Conservation (phyloP, 2,888 invertebrate species). For the Tinea pellionella region DNA sequence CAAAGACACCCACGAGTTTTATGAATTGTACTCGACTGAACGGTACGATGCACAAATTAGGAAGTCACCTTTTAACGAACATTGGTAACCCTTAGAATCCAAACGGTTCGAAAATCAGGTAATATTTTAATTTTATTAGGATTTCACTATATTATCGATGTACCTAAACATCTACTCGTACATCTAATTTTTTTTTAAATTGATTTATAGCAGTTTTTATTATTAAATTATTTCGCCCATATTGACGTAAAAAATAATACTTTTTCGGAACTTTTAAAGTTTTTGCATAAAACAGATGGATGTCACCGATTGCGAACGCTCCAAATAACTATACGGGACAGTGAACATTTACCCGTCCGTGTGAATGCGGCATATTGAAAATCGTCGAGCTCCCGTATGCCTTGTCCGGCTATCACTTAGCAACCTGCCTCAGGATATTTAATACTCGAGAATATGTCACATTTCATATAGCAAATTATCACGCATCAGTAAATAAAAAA, state of each 20-base stretch:
- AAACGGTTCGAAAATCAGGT: background rate
- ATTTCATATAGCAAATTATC: background rate
- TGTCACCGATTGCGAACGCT: constrained; percentile 27
- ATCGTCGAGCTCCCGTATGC: constrained; percentile 38
- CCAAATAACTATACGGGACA: constrained; percentile 24
- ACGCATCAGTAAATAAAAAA: background rate
- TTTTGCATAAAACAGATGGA: background rate
- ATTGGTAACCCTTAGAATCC: background rate
- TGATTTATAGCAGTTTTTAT: no score
- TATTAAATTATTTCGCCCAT: no score
- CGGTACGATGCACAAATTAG: constrained; percentile 24
- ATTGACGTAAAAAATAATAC: no score
- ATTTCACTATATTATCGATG: no score
- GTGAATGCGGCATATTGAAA: constrained; percentile 58
- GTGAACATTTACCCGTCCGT: constrained; percentile 30
- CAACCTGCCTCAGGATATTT: constrained; percentile 37
- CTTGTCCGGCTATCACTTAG: constrained; percentile 35
- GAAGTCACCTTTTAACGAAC: constrained; percentile 16
- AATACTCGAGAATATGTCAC: constrained; percentile 4
- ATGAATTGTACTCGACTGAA: constrained; percentile 23
- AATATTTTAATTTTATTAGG: no score
- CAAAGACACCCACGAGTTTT: constrained; percentile 30
- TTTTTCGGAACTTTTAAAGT: background rate
- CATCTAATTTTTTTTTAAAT: no score
- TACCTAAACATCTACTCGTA: no score